Percentiles rank a stretch among this genome's conserved stretches.
Evolutionary conservation across 2,113 vertebrate species (phyloP).

Genomic region (Mesitornis unicolor): DNA sequence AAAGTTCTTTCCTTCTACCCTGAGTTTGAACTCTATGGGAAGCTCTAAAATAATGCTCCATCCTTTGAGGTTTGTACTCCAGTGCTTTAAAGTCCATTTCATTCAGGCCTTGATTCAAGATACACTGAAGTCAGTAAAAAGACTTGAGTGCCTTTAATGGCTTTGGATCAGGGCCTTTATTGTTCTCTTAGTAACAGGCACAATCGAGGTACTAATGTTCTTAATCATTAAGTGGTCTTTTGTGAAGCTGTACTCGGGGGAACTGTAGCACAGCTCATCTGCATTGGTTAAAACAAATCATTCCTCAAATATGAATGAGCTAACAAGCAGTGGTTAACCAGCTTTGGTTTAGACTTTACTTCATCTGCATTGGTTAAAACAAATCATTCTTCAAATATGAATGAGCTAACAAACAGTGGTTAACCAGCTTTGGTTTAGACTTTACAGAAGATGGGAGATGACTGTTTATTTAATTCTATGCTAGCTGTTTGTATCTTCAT

Average conservation of each 20-base stretch:
- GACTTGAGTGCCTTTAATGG: not conserved
- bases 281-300: not conserved
- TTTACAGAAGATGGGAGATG: not conserved
- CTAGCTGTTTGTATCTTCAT: constrained; percentile 30
- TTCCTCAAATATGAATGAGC: not conserved
- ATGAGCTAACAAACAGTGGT: not conserved
- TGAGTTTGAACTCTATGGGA: constrained; percentile 15
- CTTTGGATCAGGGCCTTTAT: constrained; percentile 45
- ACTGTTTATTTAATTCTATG: constrained; percentile 45
- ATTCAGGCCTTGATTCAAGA: constrained; percentile 54
- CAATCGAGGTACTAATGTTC: not conserved
- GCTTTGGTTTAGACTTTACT: too few relatives aligned
- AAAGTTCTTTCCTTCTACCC: not conserved
- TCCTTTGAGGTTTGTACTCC: constrained; percentile 6
- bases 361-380: not conserved
- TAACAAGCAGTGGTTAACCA: constrained; percentile 34
- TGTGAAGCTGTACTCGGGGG: not conserved
- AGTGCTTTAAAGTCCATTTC: constrained; percentile 8
- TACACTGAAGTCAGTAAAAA: constrained; percentile 23
- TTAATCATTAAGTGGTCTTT: constrained; percentile 11
- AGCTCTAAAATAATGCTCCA: constrained; percentile 18
- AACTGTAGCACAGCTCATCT: not conserved
- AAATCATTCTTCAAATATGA: constrained; percentile 10
- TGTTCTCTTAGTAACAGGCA: constrained; percentile 16
- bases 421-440: constrained; percentile 42